Evolutionary conservation across 2,797 vertebrate genomes (phyloP), one percentile per base, ranked within the genome.

Genomic region (Mus caroli): DNA sequence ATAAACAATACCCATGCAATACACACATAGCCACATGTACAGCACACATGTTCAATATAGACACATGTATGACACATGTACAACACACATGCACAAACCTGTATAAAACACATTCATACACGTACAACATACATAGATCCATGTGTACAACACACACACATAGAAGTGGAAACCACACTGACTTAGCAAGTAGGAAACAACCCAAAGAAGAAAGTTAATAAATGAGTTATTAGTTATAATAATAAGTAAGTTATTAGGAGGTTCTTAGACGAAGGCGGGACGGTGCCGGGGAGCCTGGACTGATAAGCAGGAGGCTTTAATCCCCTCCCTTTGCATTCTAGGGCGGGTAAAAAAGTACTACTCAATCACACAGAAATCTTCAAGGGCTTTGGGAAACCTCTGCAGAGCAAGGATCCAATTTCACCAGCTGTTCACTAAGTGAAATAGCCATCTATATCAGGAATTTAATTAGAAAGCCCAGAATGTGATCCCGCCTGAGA

Each of bases 401-500:
- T 37, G 50, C 71, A 94, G 87, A 97, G 73, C 54, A 64, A 94
- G 91, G 64, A 92, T 95, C 94, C 93, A 96, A 95, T 93, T 95
- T 97, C 78, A 60, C 89, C 96, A 98, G 96, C 87, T 97, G 96
- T 90, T 97, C 89, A 54, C 93, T 96, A 97, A 90, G 84, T 90
- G 91, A 94, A 93, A 91, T 91, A 95, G 76, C 85, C 83, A 54
- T 91, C 84, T 67, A 37, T 52, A 93, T 94, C 67, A 58, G 80
- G 60, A 88, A 96, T 96, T 96, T 97, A 95, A 97, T 97, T 94
- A 97, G 92, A 96, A 96, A 96, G 93, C 97, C 94, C 97, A 92
- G 91, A 75, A 94, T 90, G 88, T 79, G 60, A 83, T 96, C 73
- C 46, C 69, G 76, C 80, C 83, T 96, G 82, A 96, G 91, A 95